These are phyloP conservation scores for Panagrolaimus sp. DNA, from an alignment of 1,140 invertebrate genomes.

Conservation along the genomic window DNA sequence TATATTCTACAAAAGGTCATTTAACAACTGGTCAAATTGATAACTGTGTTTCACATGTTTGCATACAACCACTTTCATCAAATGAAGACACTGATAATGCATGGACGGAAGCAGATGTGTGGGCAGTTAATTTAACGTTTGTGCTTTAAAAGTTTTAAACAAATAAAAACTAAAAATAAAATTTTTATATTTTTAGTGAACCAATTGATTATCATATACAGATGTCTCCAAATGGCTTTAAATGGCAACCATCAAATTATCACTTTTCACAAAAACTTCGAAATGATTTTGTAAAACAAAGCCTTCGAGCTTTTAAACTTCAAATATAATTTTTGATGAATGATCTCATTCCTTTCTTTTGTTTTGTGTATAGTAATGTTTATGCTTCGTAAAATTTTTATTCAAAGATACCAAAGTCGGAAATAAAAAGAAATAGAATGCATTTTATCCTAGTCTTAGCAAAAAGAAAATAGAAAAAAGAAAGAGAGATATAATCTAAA, in stretches of 20 bases:
- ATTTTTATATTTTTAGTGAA: not conserved
- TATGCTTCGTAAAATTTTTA: no score
- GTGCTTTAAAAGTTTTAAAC: not conserved
- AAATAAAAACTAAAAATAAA: not conserved
- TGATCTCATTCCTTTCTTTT: no score
- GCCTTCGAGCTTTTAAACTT: no score
- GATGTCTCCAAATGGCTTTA: not conserved
- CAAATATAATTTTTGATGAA: no score
- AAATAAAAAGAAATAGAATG: no score
- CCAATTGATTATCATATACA: not conserved
- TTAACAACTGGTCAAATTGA: constrained; percentile 26
- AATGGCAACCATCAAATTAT: not conserved
- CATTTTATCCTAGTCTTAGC: no score
- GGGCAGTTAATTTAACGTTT: constrained; percentile 30
- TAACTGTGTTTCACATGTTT: constrained; percentile 26
- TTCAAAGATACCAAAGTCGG: no score
- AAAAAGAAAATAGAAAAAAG: no score
- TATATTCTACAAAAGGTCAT: constrained; percentile 25
- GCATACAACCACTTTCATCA: constrained; percentile 16
- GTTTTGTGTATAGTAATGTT: no score
- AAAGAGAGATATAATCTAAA: no score
- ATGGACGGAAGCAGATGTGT: constrained; percentile 38
- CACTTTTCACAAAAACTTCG: not conserved
- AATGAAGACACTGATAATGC: constrained; percentile 40
- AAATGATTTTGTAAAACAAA: not conserved